Evolutionary conservation across 2,888 invertebrate genomes (phyloP).

Genomic region (Philereme transversata): DNA sequence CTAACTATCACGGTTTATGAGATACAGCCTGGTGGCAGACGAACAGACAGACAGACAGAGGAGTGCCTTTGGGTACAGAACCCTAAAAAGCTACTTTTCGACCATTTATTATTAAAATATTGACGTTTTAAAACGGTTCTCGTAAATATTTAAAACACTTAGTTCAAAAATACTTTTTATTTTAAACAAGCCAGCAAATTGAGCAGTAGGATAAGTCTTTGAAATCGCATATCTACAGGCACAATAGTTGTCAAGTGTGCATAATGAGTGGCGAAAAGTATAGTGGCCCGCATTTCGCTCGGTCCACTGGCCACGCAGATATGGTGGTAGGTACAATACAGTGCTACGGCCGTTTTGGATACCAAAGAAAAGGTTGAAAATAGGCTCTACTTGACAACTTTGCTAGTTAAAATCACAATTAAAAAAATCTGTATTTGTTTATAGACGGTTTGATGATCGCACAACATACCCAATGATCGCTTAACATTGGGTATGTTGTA

Average conservation of each 20-base stretch:
- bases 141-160: neutral
- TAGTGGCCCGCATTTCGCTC: slow-evolving; percentile 61
- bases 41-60: no score
- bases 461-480: no score
- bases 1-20: no score
- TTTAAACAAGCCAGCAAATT: slow-evolving; percentile 16
- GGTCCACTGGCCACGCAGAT: slow-evolving; percentile 52
- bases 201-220: slow-evolving; percentile 24
- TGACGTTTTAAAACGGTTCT: neutral
- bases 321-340: slow-evolving; percentile 45
- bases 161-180: neutral
- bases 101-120: no score
- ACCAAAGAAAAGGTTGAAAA: slow-evolving; percentile 20
- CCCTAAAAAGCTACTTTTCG: no score
- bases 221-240: neutral
- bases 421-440: no score
- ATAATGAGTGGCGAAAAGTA: slow-evolving; percentile 47
- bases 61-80: no score
- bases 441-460: no score
- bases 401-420: no score
- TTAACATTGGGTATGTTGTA: no score
- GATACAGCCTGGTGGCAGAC: no score
- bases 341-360: slow-evolving; percentile 36
- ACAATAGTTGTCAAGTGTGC: slow-evolving; percentile 35
- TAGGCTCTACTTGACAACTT: slow-evolving; percentile 41